Evolutionary conservation across 2,113 vertebrate genomes (phyloP).

Genomic region (Ranitomeya imitator): DNA sequence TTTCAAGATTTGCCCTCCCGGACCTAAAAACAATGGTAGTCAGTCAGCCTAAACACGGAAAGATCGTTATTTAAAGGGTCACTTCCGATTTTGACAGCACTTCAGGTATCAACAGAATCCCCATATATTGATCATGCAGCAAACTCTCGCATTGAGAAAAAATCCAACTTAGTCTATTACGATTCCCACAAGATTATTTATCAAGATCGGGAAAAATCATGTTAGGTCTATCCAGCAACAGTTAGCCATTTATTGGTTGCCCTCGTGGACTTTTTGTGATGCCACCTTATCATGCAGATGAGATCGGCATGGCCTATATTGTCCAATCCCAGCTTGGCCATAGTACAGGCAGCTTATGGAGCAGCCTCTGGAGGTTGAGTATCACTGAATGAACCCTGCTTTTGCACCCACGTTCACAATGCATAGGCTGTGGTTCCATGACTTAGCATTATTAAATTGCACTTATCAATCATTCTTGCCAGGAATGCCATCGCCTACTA

Average conservation of each 20-base stretch:
- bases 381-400: conserved; percentile 62
- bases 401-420: conserved; percentile 74
- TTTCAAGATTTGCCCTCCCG: too few relatives aligned
- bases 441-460: conserved; percentile 85
- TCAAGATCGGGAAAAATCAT: too few relatives aligned
- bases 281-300: neutral
- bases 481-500: conserved; percentile 93
- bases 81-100: too few relatives aligned
- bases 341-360: neutral
- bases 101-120: too few relatives aligned
- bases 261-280: neutral
- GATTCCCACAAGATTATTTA: too few relatives aligned
- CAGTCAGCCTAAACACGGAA: too few relatives aligned
- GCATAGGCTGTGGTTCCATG: conserved; percentile 77
- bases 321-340: neutral
- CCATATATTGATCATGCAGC: too few relatives aligned
- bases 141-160: too few relatives aligned
- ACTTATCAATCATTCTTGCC: conserved; percentile 88
- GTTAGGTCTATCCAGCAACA: too few relatives aligned
- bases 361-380: conserved; percentile 46
- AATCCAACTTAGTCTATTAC: too few relatives aligned
- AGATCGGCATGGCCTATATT: neutral
- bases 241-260: neutral
- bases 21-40: too few relatives aligned
- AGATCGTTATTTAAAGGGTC: too few relatives aligned